Base-by-base conservation (phyloP, 1,140 invertebrate species). In the Maconellicoccus hirsutus region DNA sequence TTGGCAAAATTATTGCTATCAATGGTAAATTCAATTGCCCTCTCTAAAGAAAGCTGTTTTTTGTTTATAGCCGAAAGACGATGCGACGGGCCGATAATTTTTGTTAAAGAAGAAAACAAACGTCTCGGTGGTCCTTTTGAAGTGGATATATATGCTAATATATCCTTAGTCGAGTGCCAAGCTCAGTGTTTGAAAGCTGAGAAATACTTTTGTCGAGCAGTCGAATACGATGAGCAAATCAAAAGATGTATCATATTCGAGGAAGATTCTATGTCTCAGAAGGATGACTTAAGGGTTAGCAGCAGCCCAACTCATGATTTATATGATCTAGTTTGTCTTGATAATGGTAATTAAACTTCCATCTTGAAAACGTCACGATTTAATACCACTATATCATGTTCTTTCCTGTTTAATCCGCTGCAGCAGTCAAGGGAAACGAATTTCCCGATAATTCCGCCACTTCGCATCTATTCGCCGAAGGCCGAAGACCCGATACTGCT, bases 71-170 rank as follows among this genome's bases (percentile, higher is more conserved):
- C 88, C 70, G 90, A 93, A 77, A 81, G 90, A 74, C 83, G 92
- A 27, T 94, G 92, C 77, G 91, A 93, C 75, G 91, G 91, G 0
- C 79, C 92, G 59, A 86, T 89, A 0, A 89, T 93, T 2, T 94
- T 92, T 76, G 87, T 93, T 21, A 93, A 93, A 80, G 90, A 93
- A 81, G 89, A 91, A 79, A 92, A 92, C 76, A 92, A 90, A 78
- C 82, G 89, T n/a, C 82, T 93, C 7, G 88, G 89, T 27, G 91
- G 91, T 25, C 90, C 91, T 22, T 93, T 93, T 77, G 90, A 93
- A 80, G 89, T 91, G 16, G 91, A 93, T 75, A 86, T 92, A 26
- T 91, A 91, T 75, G 88, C 86, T 16, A 92, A 93, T 76, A 84
- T 93, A 74, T 92, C 90, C 1, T 79, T 93, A 63, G 87, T 91